A percentile compares a stretch with the other conserved stretches of the same genome.
Evolutionary conservation across 2,797 vertebrate genomes (phyloP).

Genomic region (Taeniopygia guttata): DNA sequence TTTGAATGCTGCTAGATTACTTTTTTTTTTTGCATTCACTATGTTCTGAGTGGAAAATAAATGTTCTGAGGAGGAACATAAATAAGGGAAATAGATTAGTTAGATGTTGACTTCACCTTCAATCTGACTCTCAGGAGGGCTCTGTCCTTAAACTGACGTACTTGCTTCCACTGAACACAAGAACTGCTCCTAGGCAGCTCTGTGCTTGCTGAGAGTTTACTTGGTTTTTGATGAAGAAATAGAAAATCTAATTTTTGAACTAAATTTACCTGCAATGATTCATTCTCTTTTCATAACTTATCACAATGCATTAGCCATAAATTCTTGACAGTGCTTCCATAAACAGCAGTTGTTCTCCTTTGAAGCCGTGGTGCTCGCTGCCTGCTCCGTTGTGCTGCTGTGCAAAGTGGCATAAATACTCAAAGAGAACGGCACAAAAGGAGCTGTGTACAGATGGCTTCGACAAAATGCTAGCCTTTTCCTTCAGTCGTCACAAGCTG

Average conservation of each 20-base stretch:
- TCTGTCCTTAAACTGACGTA: neutral
- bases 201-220: neutral
- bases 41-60: too few relatives aligned
- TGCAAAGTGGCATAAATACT: neutral
- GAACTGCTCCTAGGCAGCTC: neutral
- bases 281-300: slow-evolving; percentile 11
- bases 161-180: neutral
- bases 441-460: slow-evolving; percentile 9
- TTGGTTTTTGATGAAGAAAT: neutral
- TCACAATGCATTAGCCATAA: slow-evolving; percentile 8
- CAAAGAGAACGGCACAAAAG: slow-evolving; percentile 4
- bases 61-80: neutral
- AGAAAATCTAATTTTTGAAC: neutral
- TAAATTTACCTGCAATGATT: slow-evolving; percentile 12
- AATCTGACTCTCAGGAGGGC: accelerated
- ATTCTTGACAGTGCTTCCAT: slow-evolving; percentile 14
- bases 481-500: neutral
- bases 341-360: slow-evolving; percentile 26
- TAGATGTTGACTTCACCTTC: neutral
- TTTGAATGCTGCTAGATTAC: neutral
- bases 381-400: neutral
- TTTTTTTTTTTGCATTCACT: neutral
- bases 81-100: neutral
- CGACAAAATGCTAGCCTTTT: slow-evolving; percentile 8
- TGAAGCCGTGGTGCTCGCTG: neutral